A percentile compares a stretch with the other conserved stretches of the same genome.
Evolutionary conservation across 2,888 invertebrate species (phyloP).

Genomic region (Cheilosia urbana): DNA sequence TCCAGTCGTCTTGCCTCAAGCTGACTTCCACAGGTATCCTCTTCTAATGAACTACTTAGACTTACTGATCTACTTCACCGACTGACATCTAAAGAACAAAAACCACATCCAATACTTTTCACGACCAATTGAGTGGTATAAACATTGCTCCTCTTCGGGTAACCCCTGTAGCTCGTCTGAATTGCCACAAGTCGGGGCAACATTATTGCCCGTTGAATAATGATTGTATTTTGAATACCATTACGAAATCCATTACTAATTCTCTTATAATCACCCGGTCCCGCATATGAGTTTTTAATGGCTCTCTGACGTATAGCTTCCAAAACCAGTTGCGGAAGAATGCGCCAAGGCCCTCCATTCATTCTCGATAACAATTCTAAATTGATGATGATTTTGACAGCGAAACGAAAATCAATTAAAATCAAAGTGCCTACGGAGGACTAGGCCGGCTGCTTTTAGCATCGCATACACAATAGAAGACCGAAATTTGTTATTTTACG

Average conservation of each 20-base stretch:
- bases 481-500: not conserved
- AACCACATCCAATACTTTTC: too few relatives aligned
- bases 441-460: not conserved
- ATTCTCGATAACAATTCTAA: not conserved
- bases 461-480: not conserved
- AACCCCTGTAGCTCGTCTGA: too few relatives aligned
- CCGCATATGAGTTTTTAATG: not conserved
- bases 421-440: not conserved
- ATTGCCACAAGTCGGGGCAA: not conserved
- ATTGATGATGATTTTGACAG: slow-evolving; percentile 42
- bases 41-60: too few relatives aligned
- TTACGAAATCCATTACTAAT: slow-evolving; percentile 41
- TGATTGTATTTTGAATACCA: slow-evolving; percentile 4
- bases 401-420: slow-evolving; percentile 1
- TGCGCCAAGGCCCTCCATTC: not conserved
- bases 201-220: slow-evolving; percentile 14
- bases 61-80: too few relatives aligned
- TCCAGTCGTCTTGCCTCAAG: too few relatives aligned
- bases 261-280: slow-evolving; percentile 32
- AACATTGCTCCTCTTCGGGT: too few relatives aligned
- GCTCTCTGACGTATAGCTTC: too few relatives aligned
- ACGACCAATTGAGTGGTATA: too few relatives aligned
- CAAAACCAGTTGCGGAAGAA: too few relatives aligned
- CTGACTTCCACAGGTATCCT: too few relatives aligned
- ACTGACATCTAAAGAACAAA: too few relatives aligned